Evolutionary conservation across 1,140 invertebrate genomes (phyloP), one percentile per base, ranked within the genome.

Genomic region (Lepidostoma basale): DNA sequence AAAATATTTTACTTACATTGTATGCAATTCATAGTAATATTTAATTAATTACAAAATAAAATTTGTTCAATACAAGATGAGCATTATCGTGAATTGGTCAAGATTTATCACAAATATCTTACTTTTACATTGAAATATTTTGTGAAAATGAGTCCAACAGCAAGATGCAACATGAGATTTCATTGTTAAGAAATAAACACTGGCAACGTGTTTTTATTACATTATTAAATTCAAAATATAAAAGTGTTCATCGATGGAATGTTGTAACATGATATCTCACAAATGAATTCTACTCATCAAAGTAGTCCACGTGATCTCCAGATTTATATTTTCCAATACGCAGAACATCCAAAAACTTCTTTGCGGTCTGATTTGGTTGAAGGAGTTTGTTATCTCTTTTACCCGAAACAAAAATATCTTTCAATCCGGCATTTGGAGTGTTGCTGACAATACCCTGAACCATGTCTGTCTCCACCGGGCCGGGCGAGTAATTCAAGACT

Each of bases 391-490:
- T 86, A 12, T 88, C 82, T 30, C 85, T 81, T 62, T 81, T 80
- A 47, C 82, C 82, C 6, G 82, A 76, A 0, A 73, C 77, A 74
- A 94, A 94, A 3, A 82, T 79, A 47, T 86, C 77, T 70, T 83
- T 87, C 5, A 89, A 68, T 44, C 88, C 86, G 0, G 78, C 67
- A 79, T 91, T 88, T 6, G 84, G 80, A 0, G 87, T 78, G 45
- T 87, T 81, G 3, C 84, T 79, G 30, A 87, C 79, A 22, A 93
- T 82, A 73, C 85, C 81, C n/a, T 88, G 76, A 36, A 91, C 88
- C 95, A 98, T 98, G 49, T 93, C 89, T 0, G 96, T 98, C 69
- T 95, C 86, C 2, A 98, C 90, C 3, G 96, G 94, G 22, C 97
- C 96, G 0, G 97, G 97, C 3, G 95, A 90, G 83, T 98, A 99